Evolutionary conservation across 2,888 invertebrate species (phyloP).

Genomic region (Quadriops clusia): DNA sequence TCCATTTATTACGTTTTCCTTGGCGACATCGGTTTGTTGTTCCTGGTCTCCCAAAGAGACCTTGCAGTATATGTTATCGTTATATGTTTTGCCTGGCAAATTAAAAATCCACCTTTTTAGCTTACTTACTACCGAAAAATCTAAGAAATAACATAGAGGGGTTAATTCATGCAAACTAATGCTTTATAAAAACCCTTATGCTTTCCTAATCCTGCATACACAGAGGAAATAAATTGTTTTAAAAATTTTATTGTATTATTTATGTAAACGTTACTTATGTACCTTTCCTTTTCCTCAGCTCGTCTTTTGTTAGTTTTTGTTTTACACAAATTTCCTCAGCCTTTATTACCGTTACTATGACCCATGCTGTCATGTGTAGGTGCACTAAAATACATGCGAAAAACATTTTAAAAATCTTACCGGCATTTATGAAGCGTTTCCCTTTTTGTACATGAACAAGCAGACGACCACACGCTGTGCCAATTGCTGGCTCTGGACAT

Average conservation of each 20-base stretch:
- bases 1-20: conserved; percentile 37
- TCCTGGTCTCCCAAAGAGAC: conserved; percentile 61
- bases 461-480: conserved; percentile 32
- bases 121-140: neutral
- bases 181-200: too few species aligned
- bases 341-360: conserved; percentile 22
- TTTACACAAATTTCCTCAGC: conserved; percentile 23
- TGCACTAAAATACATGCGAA: conserved; percentile 39
- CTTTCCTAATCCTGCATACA: neutral
- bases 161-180: neutral
- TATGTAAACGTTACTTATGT: neutral
- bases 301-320: conserved; percentile 10
- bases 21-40: conserved; percentile 50
- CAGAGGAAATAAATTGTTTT: too few species aligned
- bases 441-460: conserved; percentile 37
- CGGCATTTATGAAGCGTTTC: conserved; percentile 33
- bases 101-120: neutral
- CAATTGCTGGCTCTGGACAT: conserved; percentile 12
- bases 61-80: conserved; percentile 58
- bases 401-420: conserved; percentile 28
- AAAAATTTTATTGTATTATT: neutral
- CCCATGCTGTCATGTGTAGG: conserved; percentile 26
- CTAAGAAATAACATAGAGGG: conserved; percentile 2
- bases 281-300: conserved; percentile 15
- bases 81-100: conserved; percentile 41